Conservation (phyloP, 1,140 invertebrate genomes). For the Anastrepha obliqua region DNA sequence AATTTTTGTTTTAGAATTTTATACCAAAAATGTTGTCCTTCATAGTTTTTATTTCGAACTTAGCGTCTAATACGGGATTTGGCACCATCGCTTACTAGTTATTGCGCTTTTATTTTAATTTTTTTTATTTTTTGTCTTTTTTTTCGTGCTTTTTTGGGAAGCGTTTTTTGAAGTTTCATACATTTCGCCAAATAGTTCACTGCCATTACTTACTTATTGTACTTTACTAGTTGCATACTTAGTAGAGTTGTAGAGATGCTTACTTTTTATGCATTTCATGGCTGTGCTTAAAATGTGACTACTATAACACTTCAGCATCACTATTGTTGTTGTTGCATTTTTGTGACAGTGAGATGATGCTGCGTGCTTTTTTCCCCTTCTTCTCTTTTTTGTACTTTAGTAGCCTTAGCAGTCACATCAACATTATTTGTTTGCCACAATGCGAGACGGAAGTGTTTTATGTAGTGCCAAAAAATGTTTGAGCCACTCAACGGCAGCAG, state of each 20-base stretch:
- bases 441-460: conserved; percentile 46
- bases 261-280: conserved; percentile 41
- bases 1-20: too few relatives aligned
- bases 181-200: not conserved
- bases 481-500: not conserved
- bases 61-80: not conserved
- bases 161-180: not conserved
- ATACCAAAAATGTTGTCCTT: too few relatives aligned
- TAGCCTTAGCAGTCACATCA: conserved; percentile 26
- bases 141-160: not conserved
- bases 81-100: not conserved
- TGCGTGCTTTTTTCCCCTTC: not conserved
- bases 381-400: not conserved
- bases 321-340: not conserved
- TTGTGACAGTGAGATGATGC: conserved; percentile 20
- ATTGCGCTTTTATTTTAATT: not conserved
- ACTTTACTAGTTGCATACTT: conserved; percentile 21
- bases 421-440: conserved; percentile 41
- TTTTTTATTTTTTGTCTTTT: not conserved
- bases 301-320: not conserved
- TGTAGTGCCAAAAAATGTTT: conserved; percentile 39
- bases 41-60: too few relatives aligned
- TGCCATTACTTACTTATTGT: not conserved
- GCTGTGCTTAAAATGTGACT: conserved; percentile 7
- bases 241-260: not conserved